Percentiles rank a stretch among this genome's conserved stretches.
Conservation (phyloP, 2,888 invertebrate species). For the Teinopalpus imperialis region DNA sequence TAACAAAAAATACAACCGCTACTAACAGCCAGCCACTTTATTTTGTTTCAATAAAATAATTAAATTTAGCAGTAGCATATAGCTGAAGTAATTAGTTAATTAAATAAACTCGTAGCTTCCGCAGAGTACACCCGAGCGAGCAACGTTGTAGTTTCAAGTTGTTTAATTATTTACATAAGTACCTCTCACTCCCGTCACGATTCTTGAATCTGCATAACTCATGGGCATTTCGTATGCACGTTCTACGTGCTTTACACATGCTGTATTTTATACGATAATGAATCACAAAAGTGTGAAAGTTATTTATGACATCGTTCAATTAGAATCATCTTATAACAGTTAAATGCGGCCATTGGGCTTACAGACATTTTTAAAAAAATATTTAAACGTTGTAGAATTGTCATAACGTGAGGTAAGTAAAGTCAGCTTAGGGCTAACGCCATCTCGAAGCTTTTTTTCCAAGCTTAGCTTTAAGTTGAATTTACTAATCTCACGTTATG, state of each 20-base stretch:
- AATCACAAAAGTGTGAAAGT: conserved; percentile 10
- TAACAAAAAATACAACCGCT: too few relatives aligned
- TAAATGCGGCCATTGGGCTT: not conserved
- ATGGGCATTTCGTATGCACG: conserved; percentile 1
- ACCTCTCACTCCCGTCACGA: conserved; percentile 12
- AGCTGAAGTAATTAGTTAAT: conserved; percentile 10
- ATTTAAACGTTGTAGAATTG: too few relatives aligned
- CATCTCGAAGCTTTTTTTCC: too few relatives aligned
- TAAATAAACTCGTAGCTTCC: not conserved
- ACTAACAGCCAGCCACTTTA: too few relatives aligned
- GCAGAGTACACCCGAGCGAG: not conserved
- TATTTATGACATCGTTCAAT: conserved; percentile 13
- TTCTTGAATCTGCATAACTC: conserved; percentile 14
- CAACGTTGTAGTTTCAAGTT: conserved; percentile 7
- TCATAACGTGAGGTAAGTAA: too few relatives aligned
- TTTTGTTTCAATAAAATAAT: not conserved
- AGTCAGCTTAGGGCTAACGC: too few relatives aligned
- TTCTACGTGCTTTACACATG: not conserved
- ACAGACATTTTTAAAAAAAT: too few relatives aligned
- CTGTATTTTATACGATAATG: conserved; percentile 3
- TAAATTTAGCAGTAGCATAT: not conserved
- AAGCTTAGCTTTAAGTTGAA: too few relatives aligned
- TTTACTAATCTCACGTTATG: too few relatives aligned
- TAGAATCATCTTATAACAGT: too few relatives aligned
- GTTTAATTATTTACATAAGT: conserved; percentile 12